Base-by-base conservation (phyloP, 2,797 vertebrate genomes). In the Nannoperca australis region DNA sequence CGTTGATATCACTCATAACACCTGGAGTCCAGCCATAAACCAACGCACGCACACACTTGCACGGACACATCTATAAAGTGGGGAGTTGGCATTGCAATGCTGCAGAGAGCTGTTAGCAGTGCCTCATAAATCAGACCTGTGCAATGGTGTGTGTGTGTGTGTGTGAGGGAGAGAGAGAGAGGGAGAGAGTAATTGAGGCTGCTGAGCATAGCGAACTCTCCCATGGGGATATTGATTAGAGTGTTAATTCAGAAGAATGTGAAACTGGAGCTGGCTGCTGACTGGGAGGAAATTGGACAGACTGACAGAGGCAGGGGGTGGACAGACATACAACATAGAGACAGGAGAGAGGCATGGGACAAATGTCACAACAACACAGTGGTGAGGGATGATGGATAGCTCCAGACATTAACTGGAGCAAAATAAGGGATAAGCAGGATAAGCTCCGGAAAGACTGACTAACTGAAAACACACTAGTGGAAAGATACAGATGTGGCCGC, bases 1-100 rank as follows among this genome's bases (percentile, higher is more conserved):
- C 86, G 82, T 82, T 82, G 84, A 92, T 92, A 91, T 93, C 89
- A 90, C 81, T 91, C 89, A 91, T 93, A 93, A 93, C 90, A 92
- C 91, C 88, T 92, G 91, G 90, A 94, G 86, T 89, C 81, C 77
- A 74, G 90, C 91, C 92, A 93, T 88, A 86, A 91, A 87, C 54
- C 54, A 22, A 66, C 73, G 60, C 76, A 70, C 83, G 42, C 79
- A 30, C 73, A 60, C 78, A 79, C 69, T 32, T 11, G 10, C 68
- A 81, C 76, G 20, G 56, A 40, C 74, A 90, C 85, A 87, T 90
- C 83, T 76, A 89, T 90, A 90, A 92, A 89, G 83, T 72, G 30
- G 71, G 73, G 84, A 89, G 85, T 84, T 91, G 88, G 88, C 87
- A 91, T 79, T 83, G 87, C 91, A 83, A 88, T 84, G 83, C 88